A percentile compares a stretch with the other conserved stretches of the same genome.
Evolutionary conservation across 2,113 vertebrate species (phyloP).

Genomic region (Copsychus sechellarum): DNA sequence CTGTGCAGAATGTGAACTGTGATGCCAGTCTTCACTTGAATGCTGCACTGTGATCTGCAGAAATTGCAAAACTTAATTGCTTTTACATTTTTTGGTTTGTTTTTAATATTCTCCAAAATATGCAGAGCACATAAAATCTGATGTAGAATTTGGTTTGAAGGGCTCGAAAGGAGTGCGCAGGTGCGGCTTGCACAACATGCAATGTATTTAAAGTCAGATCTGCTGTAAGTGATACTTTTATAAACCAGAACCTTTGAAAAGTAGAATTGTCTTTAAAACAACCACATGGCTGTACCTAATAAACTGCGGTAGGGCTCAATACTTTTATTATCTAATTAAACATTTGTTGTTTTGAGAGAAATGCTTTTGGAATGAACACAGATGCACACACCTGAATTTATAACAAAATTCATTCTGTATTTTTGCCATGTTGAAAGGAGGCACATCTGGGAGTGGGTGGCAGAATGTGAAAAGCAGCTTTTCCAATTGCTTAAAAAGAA

Average conservation of each 20-base stretch:
- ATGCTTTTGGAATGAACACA: conserved; percentile 19
- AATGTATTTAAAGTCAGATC: not conserved
- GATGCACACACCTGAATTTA: not conserved
- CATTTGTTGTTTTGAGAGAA: not conserved
- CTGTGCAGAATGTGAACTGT: not conserved
- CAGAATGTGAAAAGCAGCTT: not conserved
- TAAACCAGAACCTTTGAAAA: conserved; percentile 56
- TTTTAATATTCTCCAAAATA: not conserved
- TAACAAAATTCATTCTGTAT: conserved; percentile 24
- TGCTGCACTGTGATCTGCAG: not conserved
- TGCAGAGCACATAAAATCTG: not conserved
- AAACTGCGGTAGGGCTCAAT: conserved; percentile 59
- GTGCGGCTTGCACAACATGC: not conserved
- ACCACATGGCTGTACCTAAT: conserved; percentile 51
- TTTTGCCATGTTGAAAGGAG: conserved; percentile 15
- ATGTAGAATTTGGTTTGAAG: not conserved
- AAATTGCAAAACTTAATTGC: not conserved
- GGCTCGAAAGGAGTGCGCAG: not conserved
- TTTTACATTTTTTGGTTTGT: not conserved
- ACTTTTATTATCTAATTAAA: conserved; percentile 59
- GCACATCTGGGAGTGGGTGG: conserved; percentile 25
- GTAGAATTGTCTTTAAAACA: conserved; percentile 28
- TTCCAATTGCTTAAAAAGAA: conserved; percentile 30
- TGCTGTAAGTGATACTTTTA: conserved; percentile 28
- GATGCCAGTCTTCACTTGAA: not conserved